A percentile compares a stretch with the other conserved stretches of the same genome.
phyloP scores from a whole-genome alignment of 2,113 vertebrate genomes.

The Mustela nigripes region DNA sequence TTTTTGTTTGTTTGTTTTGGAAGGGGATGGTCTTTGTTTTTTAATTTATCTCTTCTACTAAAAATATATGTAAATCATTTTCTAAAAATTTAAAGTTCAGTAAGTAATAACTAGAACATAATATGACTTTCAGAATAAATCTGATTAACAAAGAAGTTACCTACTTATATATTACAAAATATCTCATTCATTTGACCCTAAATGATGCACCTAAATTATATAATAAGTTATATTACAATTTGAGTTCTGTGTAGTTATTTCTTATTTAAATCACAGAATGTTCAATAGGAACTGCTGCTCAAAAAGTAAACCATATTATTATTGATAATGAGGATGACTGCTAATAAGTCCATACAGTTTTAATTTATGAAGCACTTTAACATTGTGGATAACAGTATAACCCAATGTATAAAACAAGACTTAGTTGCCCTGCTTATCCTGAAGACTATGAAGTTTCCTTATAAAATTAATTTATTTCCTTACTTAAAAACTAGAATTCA shows the following conservation, averaged over 20 bases:
- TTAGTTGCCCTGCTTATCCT: neutral
- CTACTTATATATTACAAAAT: neutral
- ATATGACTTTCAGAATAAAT: slow-evolving; percentile 8
- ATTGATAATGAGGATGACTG: neutral
- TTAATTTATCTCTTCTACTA: neutral
- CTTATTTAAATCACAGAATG: neutral
- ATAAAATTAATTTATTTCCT: neutral
- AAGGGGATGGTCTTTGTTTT: rapidly evolving
- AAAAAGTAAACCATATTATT: neutral
- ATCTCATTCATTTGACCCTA: neutral
- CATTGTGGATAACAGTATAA: neutral
- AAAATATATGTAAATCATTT: neutral
- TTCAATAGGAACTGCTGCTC: neutral
- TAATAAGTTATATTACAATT: neutral
- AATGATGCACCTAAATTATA: neutral
- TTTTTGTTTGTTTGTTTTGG: neutral
- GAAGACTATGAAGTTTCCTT: neutral
- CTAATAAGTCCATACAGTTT: neutral
- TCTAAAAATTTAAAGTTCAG: neutral
- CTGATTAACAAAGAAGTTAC: neutral
- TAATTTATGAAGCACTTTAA: neutral
- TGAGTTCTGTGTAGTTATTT: neutral
- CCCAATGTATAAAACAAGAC: neutral
- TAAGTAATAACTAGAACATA: neutral
- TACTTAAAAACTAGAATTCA: neutral